A percentile compares a stretch with the other conserved stretches of the same genome.
Evolutionary conservation across 2,797 vertebrate species (phyloP).

Genomic region (Phylloscopus collybita): DNA sequence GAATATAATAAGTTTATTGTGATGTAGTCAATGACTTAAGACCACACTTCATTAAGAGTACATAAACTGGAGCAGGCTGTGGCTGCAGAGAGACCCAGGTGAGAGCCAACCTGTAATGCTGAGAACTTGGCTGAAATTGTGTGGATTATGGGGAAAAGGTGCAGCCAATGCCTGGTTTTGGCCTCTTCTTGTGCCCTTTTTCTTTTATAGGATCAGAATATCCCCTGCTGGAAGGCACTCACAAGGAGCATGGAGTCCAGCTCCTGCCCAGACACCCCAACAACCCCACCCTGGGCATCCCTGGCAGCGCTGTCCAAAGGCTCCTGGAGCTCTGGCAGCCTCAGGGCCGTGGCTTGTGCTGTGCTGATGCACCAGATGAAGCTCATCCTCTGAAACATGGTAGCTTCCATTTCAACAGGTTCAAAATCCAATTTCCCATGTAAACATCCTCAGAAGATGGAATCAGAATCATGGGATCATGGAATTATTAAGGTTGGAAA

Average conservation of each 20-base stretch:
- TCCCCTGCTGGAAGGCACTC: neutral
- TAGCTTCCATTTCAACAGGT: neutral
- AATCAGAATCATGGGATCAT: neutral
- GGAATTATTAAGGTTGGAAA: neutral
- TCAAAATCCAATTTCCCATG: neutral
- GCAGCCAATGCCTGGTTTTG: neutral
- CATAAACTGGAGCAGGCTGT: neutral
- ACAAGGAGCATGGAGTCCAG: neutral
- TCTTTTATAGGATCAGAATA: neutral
- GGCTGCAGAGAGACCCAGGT: neutral
- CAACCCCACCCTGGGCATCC: neutral
- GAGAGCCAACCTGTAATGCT: no score
- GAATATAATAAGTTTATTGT: no score
- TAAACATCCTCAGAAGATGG: neutral
- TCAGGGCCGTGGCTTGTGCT: neutral
- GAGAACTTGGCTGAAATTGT: neutral
- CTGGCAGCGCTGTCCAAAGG: accelerated
- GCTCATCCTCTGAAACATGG: neutral
- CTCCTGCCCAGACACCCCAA: neutral
- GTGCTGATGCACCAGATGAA: neutral
- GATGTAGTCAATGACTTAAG: no score
- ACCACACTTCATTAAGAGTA: no score
- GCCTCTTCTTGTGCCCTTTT: neutral
- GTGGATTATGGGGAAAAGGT: neutral
- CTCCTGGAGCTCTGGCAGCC: neutral